Base-by-base conservation (phyloP, 2,888 invertebrate genomes). In the Phania funesta region DNA sequence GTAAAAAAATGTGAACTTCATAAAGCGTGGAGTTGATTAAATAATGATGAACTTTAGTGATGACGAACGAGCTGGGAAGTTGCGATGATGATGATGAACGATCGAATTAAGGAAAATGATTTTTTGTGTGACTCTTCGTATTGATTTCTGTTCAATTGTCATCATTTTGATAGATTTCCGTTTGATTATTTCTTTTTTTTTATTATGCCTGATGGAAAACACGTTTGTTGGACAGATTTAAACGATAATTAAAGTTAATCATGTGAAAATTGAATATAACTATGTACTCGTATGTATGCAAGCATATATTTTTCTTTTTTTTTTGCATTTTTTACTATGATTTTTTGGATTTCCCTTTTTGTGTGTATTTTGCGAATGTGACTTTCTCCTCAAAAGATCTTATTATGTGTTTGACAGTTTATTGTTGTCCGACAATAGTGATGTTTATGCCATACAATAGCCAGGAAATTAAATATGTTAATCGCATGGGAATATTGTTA, bases 171-270 rank as follows among this genome's bases (percentile, higher is more conserved):
- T 85, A 85, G 87, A 87, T 86, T 87, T 88, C 87, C 88, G 84
- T 83, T 85, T 84, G 84, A 83, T 67, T 79, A 84, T 71, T 79
- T 62, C 58, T 18, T 65, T n/a, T n/a, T 56, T 71, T 65, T 50
- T 73, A 54, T 62, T 54, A 26, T 65, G 16, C 56, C 38, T 62
- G 67, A 70, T 78, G 81, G 84, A 71, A 54, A 70, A 64, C 73
- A 79, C 58, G 67, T 75, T 78, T 70, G 65, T 52, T 62, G 52
- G 54, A 20, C 32, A 74, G 65, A 70, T 74, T 65, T 60, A 67
- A 78, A 78, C 80, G 86, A 87, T 87, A 87, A 87, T 87, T 89
- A 88, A 87, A 88, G 88, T 85, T 88, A 87, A 89, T 89, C 89
- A 87, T 84, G 85, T 83, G 84, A 77, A 83, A 75, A 65, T 60